Evolutionary conservation across 2,888 invertebrate genomes (phyloP).

Genomic region (Pheosia tremula): DNA sequence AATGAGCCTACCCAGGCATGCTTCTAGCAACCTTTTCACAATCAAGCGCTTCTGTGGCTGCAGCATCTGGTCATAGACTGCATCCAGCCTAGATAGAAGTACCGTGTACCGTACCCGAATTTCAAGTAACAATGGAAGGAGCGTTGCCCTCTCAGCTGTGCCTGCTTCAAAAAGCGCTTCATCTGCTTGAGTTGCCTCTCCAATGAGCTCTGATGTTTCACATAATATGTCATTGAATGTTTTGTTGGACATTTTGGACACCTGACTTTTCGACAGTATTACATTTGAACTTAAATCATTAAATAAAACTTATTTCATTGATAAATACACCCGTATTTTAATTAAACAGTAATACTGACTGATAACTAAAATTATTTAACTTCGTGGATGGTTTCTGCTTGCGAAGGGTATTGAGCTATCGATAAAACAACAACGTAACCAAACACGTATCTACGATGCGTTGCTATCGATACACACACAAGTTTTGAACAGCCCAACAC

Average conservation of each 20-base stretch:
- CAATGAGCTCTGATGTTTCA: slow-evolving; percentile 78
- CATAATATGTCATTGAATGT: slow-evolving; percentile 89
- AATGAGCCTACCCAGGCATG: slow-evolving; percentile 91
- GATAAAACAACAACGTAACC: slow-evolving; percentile 4
- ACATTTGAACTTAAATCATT: neutral
- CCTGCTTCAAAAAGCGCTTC: slow-evolving; percentile 86
- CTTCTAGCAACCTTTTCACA: slow-evolving; percentile 89
- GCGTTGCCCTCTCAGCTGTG: slow-evolving; percentile 83
- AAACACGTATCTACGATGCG: neutral
- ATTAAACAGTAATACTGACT: neutral
- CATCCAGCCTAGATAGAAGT: slow-evolving; percentile 89
- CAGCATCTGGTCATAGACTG: slow-evolving; percentile 94
- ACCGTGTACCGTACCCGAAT: slow-evolving; percentile 93
- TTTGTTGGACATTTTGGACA: slow-evolving; percentile 87
- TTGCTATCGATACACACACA: slow-evolving; percentile 3
- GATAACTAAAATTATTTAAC: neutral
- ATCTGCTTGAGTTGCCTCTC: slow-evolving; percentile 86
- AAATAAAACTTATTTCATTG: neutral
- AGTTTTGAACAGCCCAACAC: neutral
- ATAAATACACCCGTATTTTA: neutral
- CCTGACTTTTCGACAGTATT: too few relatives aligned
- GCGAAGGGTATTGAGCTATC: neutral
- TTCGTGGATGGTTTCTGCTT: neutral
- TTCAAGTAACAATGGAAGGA: slow-evolving; percentile 86
- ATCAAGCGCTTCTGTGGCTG: slow-evolving; percentile 96